Evolutionary conservation across 2,888 invertebrate genomes (phyloP), one percentile per base, ranked within the genome.

Genomic region (Coleophora flavipennella): DNA sequence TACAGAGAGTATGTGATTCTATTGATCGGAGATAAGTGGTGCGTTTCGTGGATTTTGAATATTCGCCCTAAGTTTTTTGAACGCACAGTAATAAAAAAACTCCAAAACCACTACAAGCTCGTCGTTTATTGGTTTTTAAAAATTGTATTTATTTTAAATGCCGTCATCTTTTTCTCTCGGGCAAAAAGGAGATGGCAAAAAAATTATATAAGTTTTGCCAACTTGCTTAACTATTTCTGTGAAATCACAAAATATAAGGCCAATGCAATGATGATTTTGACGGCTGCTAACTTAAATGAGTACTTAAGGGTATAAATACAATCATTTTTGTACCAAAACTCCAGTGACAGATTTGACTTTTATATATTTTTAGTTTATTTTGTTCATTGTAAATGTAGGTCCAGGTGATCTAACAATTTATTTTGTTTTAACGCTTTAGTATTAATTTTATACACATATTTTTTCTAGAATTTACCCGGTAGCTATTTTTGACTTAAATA

Each of bases 221-320:
- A 31, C 27, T 11, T 26, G 35, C 12, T 13, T 43, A 27, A 25
- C 13, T 39, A 35, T 34, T 20, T 44, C 40, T 51, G 45, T 51
- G 57, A 50, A 53, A 57, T 58, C 51, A 51, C 52, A 51, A 52
- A 47, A 32, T 37, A 31, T 13, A 14, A 13, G 13, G 20, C 20
- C 13, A 39, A 31, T 35, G 44, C 49, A 41, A 58, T 66, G 20
- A 20, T 20, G 20, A 20, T 20, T 20, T 20, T 20, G 20, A 20
- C 20, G 74, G 72, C 72, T 71, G 74, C 75, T 73, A 70, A 73
- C 73, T 74, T 74, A 74, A 64, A 54, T 46, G 51, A 39, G 75
- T 75, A 75, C 75, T 75, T 74, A 74, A 63, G 59, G 44, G 33
- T 44, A 43, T 39, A 41, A 42, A 20, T 20, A 29, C 7, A 10